Evolutionary conservation across 2,113 vertebrate genomes (phyloP).

Genomic region (Sylvia atricapilla): DNA sequence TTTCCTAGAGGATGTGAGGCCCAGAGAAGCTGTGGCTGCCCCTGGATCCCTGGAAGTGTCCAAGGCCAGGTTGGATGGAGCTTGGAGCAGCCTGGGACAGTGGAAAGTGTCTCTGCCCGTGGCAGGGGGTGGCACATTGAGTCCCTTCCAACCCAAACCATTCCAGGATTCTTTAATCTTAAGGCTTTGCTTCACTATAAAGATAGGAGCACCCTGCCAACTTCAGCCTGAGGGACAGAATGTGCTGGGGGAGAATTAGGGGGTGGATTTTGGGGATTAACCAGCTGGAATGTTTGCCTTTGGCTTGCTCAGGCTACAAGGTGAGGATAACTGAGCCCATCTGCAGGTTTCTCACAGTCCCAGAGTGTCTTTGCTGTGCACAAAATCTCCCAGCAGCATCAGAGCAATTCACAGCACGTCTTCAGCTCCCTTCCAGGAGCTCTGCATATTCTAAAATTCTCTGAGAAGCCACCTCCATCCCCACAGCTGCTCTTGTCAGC

Average conservation of each 20-base stretch:
- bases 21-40: not conserved
- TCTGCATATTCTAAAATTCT: not conserved
- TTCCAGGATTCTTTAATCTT: not conserved
- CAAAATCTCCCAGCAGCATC: not conserved
- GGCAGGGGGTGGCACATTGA: not conserved
- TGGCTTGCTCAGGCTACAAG: not conserved
- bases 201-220: not conserved
- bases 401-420: not conserved
- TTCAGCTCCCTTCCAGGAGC: not conserved
- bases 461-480: not conserved
- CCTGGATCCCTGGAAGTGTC: not conserved
- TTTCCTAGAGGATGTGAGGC: rapidly evolving
- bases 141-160: not conserved
- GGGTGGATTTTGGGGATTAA: not conserved
- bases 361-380: not conserved
- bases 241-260: rapidly evolving
- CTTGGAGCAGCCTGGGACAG: rapidly evolving
- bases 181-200: not conserved
- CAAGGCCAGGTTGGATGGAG: rapidly evolving
- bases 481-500: not conserved
- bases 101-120: not conserved
- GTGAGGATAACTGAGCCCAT: not conserved
- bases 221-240: not conserved
- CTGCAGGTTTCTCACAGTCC: not conserved
- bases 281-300: not conserved